Base-by-base conservation (phyloP, 64 coral and sea anemone genomes). In the Stylophora pistillata region DNA sequence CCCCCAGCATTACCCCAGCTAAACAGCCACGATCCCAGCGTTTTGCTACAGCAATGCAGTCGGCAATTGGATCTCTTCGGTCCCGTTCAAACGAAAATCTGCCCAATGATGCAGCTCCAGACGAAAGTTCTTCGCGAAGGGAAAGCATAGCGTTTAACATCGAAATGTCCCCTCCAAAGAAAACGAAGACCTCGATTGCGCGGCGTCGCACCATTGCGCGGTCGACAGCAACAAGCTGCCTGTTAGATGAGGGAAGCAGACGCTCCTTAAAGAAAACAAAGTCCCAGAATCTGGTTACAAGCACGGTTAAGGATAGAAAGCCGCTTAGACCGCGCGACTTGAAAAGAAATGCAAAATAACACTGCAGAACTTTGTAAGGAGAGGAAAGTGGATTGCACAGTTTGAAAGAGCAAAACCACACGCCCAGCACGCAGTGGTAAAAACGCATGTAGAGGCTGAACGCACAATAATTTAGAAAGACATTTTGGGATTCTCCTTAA, bases 11-110 rank as follows among this genome's bases (percentile, higher is more conserved):
- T 18, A 34, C 72, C 10, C 37, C 83, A 78, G 79, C 82, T 11
- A 75, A 92, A 73, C 83, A 74, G 60, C 65, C 80, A 2, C 60
- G 79, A 30, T 86, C 81, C 25, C 74, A 92, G 47, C 78, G 72
- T 29, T 1, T 92, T 5, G 76, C 58, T 1, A 59, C 85, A 15
- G 85, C 41, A 23, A 56, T 92, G 74, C 60, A 72, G 9, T 86
- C 81, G 26, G 74, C 73, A 10, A 21, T 92, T 28, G 63, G 52
- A 28, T 86, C 90, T 0, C 60, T 92, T 30, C 80, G 90, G 14
- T 92, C 81, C 9, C 34, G 83, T n/a, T 86, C 90, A 52, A 92
- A 59, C 23, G 90, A 92, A 30, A 86, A 86, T 56, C 31, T 92
- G 13, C 5, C 63, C 6, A 82, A 64, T 60, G 69, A 82, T 37